Base-by-base conservation (phyloP, 2,797 vertebrate species). In the Lycodopsis pacificus region DNA sequence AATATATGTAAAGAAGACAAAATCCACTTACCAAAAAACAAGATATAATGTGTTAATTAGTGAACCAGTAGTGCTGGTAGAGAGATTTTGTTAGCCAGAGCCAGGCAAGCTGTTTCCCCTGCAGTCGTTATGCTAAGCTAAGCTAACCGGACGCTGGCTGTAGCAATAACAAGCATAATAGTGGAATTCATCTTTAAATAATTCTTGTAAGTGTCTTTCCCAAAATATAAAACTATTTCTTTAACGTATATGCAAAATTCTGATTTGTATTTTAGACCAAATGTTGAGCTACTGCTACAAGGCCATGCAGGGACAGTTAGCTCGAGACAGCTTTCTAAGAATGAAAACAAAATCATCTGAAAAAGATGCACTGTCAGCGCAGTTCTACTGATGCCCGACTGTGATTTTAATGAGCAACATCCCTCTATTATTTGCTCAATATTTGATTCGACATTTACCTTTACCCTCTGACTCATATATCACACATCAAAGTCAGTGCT, bases 401-500 rank as follows among this genome's bases (percentile, higher is more conserved):
- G 56, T 74, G 22, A 51, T 61, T 72, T 11, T 51, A 58, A 74
- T 38, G 53, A 25, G 25, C 20, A 59, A 67, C 36, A 76, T 17
- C 56, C 27, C 7, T 12, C 36, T 56, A 65, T 76, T 79, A 75
- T 68, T 51, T 42, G 2, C 3, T 68, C 40, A 74, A 40, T 78
- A 86, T 88, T 72, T 71, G 71, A 78, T 84, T 62, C 73, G 67
- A 70, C 67, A 49, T 71, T 78, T 71, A 65, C 32, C 20, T 65
- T 30, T 32, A 8, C 46, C 63, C 67, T 72, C 44, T 71, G 65
- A 83, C 68, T 84, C 58, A 56, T 7, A 58, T 19, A 68, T 77
- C 70, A 27, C 3, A 27, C n/a, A 77, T 80, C 78, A 82, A 83
- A 84, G 81, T 85, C 72, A 79, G 32, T 68, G 22, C 69, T 42